Evolutionary conservation across 2,888 invertebrate species (phyloP).

Genomic region (Dicyrtomina minuta): DNA sequence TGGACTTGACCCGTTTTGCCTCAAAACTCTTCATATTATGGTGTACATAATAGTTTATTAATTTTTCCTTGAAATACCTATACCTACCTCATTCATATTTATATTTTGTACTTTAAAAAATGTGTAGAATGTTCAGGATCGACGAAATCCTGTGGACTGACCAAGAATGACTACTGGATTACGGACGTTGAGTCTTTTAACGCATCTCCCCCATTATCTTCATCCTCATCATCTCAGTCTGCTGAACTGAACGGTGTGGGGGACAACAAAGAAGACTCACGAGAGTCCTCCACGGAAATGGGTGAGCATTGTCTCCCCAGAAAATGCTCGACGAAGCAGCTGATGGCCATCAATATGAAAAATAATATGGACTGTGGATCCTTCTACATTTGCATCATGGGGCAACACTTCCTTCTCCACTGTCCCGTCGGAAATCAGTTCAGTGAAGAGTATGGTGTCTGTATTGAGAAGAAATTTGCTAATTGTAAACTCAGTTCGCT

Average conservation of each 20-base stretch:
- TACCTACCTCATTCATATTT: too few species aligned
- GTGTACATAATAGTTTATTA: too few species aligned
- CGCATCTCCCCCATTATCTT: not conserved
- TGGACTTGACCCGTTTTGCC: too few species aligned
- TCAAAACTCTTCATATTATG: too few species aligned
- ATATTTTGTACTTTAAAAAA: too few species aligned
- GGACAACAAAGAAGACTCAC: too few species aligned
- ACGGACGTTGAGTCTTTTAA: slow-evolving; percentile 3
- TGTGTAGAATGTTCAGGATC: not conserved
- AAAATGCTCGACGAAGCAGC: slow-evolving; percentile 21
- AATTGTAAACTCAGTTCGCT: slow-evolving; percentile 12
- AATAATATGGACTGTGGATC: slow-evolving; percentile 28
- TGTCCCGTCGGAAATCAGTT: slow-evolving; percentile 25
- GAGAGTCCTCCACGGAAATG: not conserved
- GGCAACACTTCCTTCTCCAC: slow-evolving; percentile 28
- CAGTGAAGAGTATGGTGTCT: slow-evolving; percentile 27
- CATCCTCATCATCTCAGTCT: not conserved
- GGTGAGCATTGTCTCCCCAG: not conserved
- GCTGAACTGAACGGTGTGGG: not conserved
- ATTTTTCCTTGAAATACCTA: too few species aligned
- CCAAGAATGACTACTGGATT: slow-evolving; percentile 3
- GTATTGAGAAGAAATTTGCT: slow-evolving; percentile 25
- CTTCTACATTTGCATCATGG: slow-evolving; percentile 33
- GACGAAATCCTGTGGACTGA: not conserved
- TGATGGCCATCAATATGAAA: slow-evolving; percentile 30